Conservation (phyloP, 2,888 invertebrate species). For the Cataglyphis altisquamis region DNA sequence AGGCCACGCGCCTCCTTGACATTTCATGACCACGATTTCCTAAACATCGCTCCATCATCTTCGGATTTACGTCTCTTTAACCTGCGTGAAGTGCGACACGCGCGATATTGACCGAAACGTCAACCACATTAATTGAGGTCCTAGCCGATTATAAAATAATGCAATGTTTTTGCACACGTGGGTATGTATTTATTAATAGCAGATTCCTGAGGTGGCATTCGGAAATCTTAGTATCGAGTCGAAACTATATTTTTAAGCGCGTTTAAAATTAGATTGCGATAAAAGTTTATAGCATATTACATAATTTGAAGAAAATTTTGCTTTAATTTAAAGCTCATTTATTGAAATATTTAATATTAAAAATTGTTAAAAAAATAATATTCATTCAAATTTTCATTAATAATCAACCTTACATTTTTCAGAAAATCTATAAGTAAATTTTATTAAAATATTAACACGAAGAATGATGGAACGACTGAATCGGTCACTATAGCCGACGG, state of each 20-base stretch:
- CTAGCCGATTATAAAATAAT: not conserved
- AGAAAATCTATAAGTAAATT: not conserved
- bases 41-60: constrained; percentile 71
- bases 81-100: constrained; percentile 39
- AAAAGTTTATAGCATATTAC: too few relatives aligned
- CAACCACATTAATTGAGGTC: not conserved
- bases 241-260: not conserved
- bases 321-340: not conserved
- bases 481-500: constrained; percentile 33
- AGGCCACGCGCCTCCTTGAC: constrained; percentile 76
- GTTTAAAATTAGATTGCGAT: too few relatives aligned
- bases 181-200: not conserved
- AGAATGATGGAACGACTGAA: constrained; percentile 12
- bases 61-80: constrained; percentile 67
- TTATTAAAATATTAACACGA: not conserved
- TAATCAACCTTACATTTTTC: not conserved
- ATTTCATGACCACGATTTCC: constrained; percentile 76
- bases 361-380: not conserved
- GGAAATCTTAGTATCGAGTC: not conserved
- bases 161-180: not conserved
- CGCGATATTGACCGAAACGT: constrained; percentile 1
- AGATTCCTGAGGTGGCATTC: not conserved
- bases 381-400: not conserved
- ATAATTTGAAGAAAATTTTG: too few relatives aligned
- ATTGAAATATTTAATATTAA: not conserved